Evolutionary conservation across 2,113 vertebrate species (phyloP).

Genomic region (Galemys pyrenaicus): DNA sequence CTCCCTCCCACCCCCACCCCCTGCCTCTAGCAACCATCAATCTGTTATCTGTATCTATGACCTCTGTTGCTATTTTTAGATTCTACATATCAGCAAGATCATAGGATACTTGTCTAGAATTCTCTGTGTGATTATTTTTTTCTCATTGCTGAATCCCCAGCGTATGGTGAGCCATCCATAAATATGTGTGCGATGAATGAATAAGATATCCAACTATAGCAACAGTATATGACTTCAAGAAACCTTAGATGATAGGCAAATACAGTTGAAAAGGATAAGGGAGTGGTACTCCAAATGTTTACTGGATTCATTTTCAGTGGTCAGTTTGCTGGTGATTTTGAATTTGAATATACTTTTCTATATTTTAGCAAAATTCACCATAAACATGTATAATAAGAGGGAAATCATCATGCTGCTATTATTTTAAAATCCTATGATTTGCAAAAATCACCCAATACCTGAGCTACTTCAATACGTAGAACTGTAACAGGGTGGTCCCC

Average conservation of each 20-base stretch:
- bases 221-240: neutral
- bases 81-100: too few species aligned
- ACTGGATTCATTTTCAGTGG: neutral
- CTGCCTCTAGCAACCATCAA: too few species aligned
- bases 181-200: neutral
- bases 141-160: neutral
- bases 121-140: neutral
- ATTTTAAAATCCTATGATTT: conserved; percentile 5
- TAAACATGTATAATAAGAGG: neutral
- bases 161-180: neutral
- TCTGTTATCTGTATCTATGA: too few species aligned
- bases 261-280: neutral
- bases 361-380: neutral
- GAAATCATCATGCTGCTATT: neutral
- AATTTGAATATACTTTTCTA: neutral
- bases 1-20: too few species aligned
- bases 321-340: neutral
- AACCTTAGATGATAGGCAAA: neutral
- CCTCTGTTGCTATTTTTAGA: too few species aligned
- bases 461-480: neutral
- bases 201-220: neutral
- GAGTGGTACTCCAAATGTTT: neutral
- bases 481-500: too few species aligned
- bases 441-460: neutral
- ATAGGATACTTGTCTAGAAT: too few species aligned